Evolutionary conservation across 1,140 invertebrate genomes (phyloP), one percentile per base, ranked within the genome.

Genomic region (Adelges cooleyi): DNA sequence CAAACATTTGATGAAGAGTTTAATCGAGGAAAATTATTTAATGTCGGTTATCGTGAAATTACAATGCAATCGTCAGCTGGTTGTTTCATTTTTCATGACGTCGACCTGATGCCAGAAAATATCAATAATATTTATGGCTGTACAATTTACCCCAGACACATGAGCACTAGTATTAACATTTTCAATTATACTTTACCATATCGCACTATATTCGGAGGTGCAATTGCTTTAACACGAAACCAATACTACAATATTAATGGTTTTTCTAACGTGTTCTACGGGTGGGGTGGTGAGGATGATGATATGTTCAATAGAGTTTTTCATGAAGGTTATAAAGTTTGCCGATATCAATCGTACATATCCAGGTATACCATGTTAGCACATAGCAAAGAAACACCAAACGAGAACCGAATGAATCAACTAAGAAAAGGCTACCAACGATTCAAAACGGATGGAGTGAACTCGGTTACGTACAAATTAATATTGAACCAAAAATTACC

Each of bases 21-120:
- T 72, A 98, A 98, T 78, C 82, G 92, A 71, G 95, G 89, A 0
- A 91, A 92, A 74, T 79, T 98, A 9, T 86, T 98, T 71, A 98
- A 98, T 74, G 85, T 94, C 68, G 95, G 92, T 1, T 93, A 90
- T 68, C 74, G 80, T 4, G 84, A 91, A 71, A 89, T 90, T 0
- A 74, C 78, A 27, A 80, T 78, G 68, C 80, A 83, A 33, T 81
- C 80, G 65, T 75, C 78, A 49, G 92, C 84, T 75, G 84, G 90
- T 23, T 98, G 95, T 73, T 84, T 95, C 50, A 85, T 98, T 53
- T 87, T 98, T 71, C 94, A 97, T 76, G 94, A 98, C 74, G 89
- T 98, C 44, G 94, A 98, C 78, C 76, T 98, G 18, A 80, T 98
- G 65, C 95, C 95, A 11, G 80, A 95, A 69, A 90, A 90, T 76